These are phyloP conservation scores for Pyxicephalus adspersus DNA, from an alignment of 2,113 vertebrate species.

Conservation along the genomic window DNA sequence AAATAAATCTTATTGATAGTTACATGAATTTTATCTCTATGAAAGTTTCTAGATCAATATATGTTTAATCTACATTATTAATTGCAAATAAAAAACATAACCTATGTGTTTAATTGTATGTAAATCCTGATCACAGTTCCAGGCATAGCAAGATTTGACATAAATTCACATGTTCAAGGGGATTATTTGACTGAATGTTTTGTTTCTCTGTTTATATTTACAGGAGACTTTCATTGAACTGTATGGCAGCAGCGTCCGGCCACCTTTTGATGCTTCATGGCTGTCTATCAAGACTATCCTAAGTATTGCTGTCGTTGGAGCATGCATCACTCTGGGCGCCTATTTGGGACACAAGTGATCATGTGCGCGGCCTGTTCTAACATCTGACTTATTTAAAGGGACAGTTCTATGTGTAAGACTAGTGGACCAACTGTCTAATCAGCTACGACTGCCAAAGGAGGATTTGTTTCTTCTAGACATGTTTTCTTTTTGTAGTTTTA, in stretches of 20 bases:
- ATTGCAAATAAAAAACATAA: too few relatives aligned
- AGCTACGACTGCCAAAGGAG: conserved; percentile 86
- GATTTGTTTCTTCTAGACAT: conserved; percentile 70
- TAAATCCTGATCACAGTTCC: too few relatives aligned
- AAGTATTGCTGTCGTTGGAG: conserved; percentile 91
- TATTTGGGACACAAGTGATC: conserved; percentile 95
- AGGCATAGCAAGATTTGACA: too few relatives aligned
- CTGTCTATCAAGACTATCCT: conserved; percentile 93
- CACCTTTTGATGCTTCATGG: conserved; percentile 89
- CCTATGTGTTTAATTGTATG: not conserved
- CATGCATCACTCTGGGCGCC: conserved; percentile 93
- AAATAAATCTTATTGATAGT: too few relatives aligned
- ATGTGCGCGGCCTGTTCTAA: conserved; percentile 59
- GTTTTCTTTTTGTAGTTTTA: conserved; percentile 79
- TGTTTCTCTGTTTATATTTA: not conserved
- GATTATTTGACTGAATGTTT: not conserved
- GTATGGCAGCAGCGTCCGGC: conserved; percentile 84
- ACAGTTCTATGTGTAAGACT: conserved; percentile 34
- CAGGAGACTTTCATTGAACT: conserved; percentile 97
- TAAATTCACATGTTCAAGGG: too few relatives aligned
- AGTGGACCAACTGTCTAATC: conserved; percentile 72
- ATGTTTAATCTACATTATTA: too few relatives aligned
- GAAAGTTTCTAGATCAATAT: too few relatives aligned
- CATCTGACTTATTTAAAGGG: conserved; percentile 39
- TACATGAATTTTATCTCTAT: too few relatives aligned